Evolutionary conservation across 2,797 vertebrate species (phyloP).

Genomic region (Sebastes elongatus): DNA sequence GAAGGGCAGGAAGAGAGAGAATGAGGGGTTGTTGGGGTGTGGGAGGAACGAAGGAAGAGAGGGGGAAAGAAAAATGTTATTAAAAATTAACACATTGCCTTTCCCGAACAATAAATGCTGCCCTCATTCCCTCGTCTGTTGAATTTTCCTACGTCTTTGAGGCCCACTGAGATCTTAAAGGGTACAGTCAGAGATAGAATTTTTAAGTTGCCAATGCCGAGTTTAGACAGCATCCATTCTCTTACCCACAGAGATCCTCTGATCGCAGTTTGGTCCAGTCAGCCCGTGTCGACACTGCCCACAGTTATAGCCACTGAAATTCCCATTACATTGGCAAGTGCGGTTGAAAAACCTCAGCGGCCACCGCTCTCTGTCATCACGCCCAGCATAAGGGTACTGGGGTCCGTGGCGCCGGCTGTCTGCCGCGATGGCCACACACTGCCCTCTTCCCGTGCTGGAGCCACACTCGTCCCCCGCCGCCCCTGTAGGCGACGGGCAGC

Average conservation of each 20-base stretch:
- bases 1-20: background rate
- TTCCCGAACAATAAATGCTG: slow-evolving; percentile 21
- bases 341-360: slow-evolving; percentile 93
- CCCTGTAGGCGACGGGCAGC: slow-evolving; percentile 88
- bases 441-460: slow-evolving; percentile 85
- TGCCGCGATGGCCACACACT: slow-evolving; percentile 81
- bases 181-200: background rate
- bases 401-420: slow-evolving; percentile 88
- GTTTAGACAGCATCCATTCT: background rate
- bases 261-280: slow-evolving; percentile 87
- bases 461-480: slow-evolving; percentile 86
- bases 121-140: slow-evolving; percentile 13
- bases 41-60: background rate
- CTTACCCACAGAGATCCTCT: slow-evolving; percentile 87
- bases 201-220: background rate
- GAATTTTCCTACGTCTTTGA: background rate
- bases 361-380: slow-evolving; percentile 94
- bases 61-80: slow-evolving; percentile 20
- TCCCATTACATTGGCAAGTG: slow-evolving; percentile 89
- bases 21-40: background rate
- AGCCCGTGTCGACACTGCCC: slow-evolving; percentile 88
- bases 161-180: slow-evolving; percentile 10
- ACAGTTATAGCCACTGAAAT: slow-evolving; percentile 91
- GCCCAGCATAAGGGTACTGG: slow-evolving; percentile 91
- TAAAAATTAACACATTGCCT: slow-evolving; percentile 45